Conservation (phyloP, 2,797 vertebrate genomes). For the Cyclura pinguis region DNA sequence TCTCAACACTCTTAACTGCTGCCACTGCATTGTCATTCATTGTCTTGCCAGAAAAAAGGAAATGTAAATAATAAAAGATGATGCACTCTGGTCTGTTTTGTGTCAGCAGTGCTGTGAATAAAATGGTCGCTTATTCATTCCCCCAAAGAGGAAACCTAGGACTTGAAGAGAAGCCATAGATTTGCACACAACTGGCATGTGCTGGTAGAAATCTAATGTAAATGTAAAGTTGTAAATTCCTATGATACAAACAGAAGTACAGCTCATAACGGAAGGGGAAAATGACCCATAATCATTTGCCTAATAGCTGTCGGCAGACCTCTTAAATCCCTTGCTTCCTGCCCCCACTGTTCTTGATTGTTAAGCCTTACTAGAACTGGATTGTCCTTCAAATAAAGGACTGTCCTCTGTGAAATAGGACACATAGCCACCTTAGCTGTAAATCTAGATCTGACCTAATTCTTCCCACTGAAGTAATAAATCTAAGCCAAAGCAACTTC, state of each 20-base stretch:
- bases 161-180: not conserved
- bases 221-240: not conserved
- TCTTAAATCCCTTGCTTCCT: not conserved
- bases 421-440: not conserved
- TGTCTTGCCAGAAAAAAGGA: not conserved
- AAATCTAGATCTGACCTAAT: not conserved
- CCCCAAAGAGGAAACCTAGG: not conserved
- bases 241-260: not conserved
- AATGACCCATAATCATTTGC: not conserved
- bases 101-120: not conserved
- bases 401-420: not conserved
- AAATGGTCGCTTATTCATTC: not conserved
- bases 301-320: not conserved
- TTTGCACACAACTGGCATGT: not conserved
- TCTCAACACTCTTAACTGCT: not conserved
- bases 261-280: not conserved
- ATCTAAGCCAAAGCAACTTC: not conserved
- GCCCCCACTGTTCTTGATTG: not conserved
- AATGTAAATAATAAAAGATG: no score
- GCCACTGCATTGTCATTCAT: not conserved
- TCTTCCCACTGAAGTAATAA: not conserved
- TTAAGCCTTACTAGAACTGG: not conserved
- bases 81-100: not conserved
- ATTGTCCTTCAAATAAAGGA: not conserved
- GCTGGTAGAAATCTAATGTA: not conserved